These are phyloP conservation scores for Lepeophtheirus nordmannii DNA, from an alignment of 2,888 invertebrate species.

Conservation along the genomic window DNA sequence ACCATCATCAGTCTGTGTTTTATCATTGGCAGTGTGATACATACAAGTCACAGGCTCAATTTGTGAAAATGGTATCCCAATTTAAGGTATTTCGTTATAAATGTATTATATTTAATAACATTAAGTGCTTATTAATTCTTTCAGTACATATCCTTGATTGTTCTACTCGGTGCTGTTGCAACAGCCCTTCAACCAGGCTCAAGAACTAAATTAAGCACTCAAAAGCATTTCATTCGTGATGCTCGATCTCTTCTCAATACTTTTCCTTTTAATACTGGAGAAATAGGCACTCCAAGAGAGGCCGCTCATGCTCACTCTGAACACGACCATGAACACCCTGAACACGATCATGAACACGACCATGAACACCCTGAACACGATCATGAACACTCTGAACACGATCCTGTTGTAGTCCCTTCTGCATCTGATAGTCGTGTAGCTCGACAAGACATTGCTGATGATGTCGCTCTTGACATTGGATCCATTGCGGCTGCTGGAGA, in stretches of 20 bases:
- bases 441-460: neutral
- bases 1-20: too few relatives aligned
- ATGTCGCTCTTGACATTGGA: neutral
- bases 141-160: too few relatives aligned
- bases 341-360: neutral
- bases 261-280: constrained; percentile 11
- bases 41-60: too few relatives aligned
- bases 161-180: too few relatives aligned
- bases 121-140: too few relatives aligned
- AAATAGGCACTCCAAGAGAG: neutral
- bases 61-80: too few relatives aligned
- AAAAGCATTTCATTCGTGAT: neutral
- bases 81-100: too few relatives aligned
- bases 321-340: neutral
- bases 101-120: too few relatives aligned
- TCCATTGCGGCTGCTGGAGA: constrained; percentile 8
- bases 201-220: too few relatives aligned
- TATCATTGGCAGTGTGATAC: too few relatives aligned
- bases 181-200: too few relatives aligned
- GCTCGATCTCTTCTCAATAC: constrained; percentile 9
- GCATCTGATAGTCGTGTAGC: neutral
- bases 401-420: neutral
- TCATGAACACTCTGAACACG: neutral
- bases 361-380: neutral
- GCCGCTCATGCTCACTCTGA: neutral